phyloP scores from a whole-genome alignment of 2,888 invertebrate species.

The Sthenelais limicola region DNA sequence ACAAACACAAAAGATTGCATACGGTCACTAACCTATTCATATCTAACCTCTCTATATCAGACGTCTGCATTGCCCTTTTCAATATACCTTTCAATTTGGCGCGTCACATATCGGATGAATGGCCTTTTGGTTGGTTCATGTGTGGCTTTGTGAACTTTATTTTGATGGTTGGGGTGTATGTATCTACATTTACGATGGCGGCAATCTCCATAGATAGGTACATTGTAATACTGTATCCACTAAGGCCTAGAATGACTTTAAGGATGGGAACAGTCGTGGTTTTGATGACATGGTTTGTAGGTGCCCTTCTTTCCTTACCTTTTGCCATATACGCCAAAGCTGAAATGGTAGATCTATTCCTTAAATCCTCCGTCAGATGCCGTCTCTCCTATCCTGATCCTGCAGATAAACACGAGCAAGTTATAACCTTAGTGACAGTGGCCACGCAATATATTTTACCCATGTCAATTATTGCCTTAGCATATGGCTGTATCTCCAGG shows the following conservation, averaged over 20 bases:
- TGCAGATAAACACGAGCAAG: constrained; percentile 64
- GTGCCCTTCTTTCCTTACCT: constrained; percentile 69
- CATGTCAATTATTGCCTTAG: constrained; percentile 69
- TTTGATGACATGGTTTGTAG: constrained; percentile 69
- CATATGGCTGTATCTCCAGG: constrained; percentile 70
- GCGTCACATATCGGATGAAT: constrained; percentile 70
- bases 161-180: constrained; percentile 72
- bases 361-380: constrained; percentile 59
- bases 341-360: constrained; percentile 51
- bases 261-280: constrained; percentile 68
- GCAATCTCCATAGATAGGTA: constrained; percentile 73
- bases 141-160: constrained; percentile 73
- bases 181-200: constrained; percentile 73
- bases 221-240: constrained; percentile 72
- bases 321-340: constrained; percentile 71
- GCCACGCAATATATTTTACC: constrained; percentile 73
- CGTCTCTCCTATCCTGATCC: constrained; percentile 67
- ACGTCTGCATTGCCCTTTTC: constrained; percentile 64
- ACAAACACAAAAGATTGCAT: constrained; percentile 63
- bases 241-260: constrained; percentile 70
- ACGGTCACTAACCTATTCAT: constrained; percentile 69
- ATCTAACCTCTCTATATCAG: constrained; percentile 65
- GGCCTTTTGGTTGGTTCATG: constrained; percentile 73
- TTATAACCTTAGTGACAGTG: constrained; percentile 70
- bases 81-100: constrained; percentile 74